These are phyloP conservation scores for Phylloscopus trochilus DNA, from an alignment of 2,113 vertebrate genomes.

Conservation along the genomic window DNA sequence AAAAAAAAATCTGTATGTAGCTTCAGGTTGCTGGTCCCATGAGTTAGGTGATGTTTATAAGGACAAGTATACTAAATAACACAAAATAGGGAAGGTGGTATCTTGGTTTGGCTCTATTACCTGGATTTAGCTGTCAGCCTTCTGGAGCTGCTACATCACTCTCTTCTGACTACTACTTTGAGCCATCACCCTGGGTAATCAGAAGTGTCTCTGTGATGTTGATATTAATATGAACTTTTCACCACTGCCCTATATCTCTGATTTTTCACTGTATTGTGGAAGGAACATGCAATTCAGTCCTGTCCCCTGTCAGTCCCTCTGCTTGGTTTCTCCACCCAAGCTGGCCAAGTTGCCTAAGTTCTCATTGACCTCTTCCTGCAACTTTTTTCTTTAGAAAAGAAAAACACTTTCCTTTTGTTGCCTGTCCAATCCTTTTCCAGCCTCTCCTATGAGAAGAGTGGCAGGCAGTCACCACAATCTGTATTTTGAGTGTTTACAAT, in stretches of 20 bases:
- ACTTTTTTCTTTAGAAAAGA: background rate
- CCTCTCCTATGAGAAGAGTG: background rate
- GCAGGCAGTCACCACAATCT: background rate
- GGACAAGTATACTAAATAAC: too few species aligned
- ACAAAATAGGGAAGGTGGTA: background rate
- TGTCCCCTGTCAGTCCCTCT: background rate
- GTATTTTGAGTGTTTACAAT: conserved; percentile 42
- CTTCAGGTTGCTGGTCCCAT: background rate
- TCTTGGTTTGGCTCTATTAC: background rate
- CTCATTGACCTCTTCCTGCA: background rate
- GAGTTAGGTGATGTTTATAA: background rate
- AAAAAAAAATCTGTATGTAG: rapidly evolving
- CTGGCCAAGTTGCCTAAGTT: background rate
- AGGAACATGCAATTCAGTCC: background rate
- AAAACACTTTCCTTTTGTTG: background rate
- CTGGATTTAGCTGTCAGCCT: background rate
- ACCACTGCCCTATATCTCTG: background rate
- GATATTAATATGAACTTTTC: background rate
- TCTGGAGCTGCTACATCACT: background rate
- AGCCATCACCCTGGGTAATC: background rate
- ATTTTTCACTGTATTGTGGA: background rate
- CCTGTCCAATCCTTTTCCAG: background rate
- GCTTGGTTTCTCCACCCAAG: background rate
- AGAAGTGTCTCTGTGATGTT: background rate
- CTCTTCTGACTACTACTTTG: background rate